Evolutionary conservation across 2,113 vertebrate genomes (phyloP), one percentile per base, ranked within the genome.

Genomic region (Pygathrix nemaeus): DNA sequence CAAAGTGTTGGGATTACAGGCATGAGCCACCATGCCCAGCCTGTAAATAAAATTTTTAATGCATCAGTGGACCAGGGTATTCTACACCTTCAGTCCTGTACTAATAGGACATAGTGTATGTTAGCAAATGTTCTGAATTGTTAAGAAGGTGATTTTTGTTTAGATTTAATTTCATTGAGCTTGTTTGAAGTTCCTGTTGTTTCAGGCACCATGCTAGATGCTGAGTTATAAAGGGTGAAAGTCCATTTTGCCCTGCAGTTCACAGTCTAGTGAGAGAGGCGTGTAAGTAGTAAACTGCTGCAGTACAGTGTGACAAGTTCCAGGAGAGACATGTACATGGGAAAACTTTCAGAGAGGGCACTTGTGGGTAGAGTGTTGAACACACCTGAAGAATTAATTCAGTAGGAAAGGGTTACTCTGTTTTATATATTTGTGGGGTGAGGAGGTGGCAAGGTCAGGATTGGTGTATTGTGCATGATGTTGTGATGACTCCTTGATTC

Each of bases 21-120:
- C 6, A 0, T 20, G 18, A 55, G 52, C 18, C 52, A 55, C 18
- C 18, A 55, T 18, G 52, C 52, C 52, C 52, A 55, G 6, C 52
- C 52, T 88, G 90, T 93, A 93, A 88, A 45, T 79, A 64, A 82
- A n/a, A 48, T 25, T 70, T 52, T 61, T 59, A 84, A 70, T 68
- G 40, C 16, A 35, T 43, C 38, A 25, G 32, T 90, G 57, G 59
- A 30, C 27, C 57, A 75, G 52, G 3, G 1, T 88, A 27, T 84
- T 68, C 35, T 32, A 1, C 4, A 30, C 30, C 13, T 25, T 76
- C 14, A 55, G 6, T 35, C 55, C 45, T 48, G 3, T 25, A 25
- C 21, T 52, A 20, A 11, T 35, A 20, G 35, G 72, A 40, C 35
- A 23, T 5, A 64, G 35, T 21, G 8, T 8, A 32, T 57, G 32